Conservation (phyloP, 1,140 invertebrate genomes). For the Zaprionus gabonicus region DNA sequence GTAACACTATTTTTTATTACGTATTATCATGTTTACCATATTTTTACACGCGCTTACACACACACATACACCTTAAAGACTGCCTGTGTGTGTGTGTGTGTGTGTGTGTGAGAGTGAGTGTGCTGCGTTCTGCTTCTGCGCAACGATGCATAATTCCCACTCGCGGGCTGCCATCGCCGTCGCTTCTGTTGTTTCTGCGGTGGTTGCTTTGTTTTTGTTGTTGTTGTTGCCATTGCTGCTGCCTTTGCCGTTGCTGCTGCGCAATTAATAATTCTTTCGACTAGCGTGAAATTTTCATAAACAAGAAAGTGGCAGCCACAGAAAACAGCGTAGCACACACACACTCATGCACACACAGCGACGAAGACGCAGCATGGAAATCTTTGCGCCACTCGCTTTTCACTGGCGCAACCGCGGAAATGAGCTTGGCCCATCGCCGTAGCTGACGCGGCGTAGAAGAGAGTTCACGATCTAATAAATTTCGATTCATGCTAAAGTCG, state of each 20-base stretch:
- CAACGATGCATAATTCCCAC: slow-evolving; percentile 81
- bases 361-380: slow-evolving; percentile 52
- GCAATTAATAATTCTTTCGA: slow-evolving; percentile 82
- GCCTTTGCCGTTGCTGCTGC: slow-evolving; percentile 58
- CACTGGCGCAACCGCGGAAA: slow-evolving; percentile 61
- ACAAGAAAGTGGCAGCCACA: slow-evolving; percentile 72
- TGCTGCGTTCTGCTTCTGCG: slow-evolving; percentile 77
- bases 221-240: slow-evolving; percentile 21
- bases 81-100: slow-evolving; percentile 19
- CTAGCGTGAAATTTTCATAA: slow-evolving; percentile 82
- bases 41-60: slow-evolving; percentile 80
- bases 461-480: slow-evolving; percentile 73
- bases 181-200: slow-evolving; percentile 41
- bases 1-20: slow-evolving; percentile 78
- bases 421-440: slow-evolving; percentile 40
- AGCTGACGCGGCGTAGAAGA: slow-evolving; percentile 37
- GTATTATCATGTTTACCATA: slow-evolving; percentile 82
- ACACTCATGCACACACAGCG: not conserved
- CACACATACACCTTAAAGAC: slow-evolving; percentile 16
- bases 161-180: slow-evolving; percentile 44
- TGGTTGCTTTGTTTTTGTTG: slow-evolving; percentile 23
- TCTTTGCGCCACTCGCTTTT: slow-evolving; percentile 68
- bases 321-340: slow-evolving; percentile 63
- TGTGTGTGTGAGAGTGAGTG: slow-evolving; percentile 33
- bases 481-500: slow-evolving; percentile 62